Percentiles rank a stretch among this genome's conserved stretches.
These are phyloP conservation scores for Sarcophaga variegata DNA, from an alignment of 2,888 invertebrate species.

Conservation along the genomic window DNA sequence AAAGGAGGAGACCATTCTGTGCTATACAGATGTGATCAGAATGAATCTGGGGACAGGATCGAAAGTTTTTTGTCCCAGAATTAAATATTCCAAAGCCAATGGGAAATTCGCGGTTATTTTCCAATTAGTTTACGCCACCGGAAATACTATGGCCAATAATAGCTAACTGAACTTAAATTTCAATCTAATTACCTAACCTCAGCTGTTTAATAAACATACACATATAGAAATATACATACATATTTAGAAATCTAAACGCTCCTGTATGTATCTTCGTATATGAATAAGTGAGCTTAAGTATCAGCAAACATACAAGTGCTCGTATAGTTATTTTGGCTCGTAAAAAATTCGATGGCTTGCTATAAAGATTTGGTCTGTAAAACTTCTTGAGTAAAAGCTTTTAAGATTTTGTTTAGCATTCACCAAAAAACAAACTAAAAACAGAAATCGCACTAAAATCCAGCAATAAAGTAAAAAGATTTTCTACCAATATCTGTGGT, in stretches of 20 bases:
- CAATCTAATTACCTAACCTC: neutral
- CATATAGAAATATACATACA: neutral
- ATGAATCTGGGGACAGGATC: no score
- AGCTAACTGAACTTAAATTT: neutral
- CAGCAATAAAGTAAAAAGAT: neutral
- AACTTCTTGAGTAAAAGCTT: constrained; percentile 57
- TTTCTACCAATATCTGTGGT: neutral
- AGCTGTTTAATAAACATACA: neutral
- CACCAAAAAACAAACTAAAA: neutral
- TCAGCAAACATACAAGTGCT: neutral
- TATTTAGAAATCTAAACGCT: neutral
- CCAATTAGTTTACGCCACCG: no score
- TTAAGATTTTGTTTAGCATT: constrained; percentile 45
- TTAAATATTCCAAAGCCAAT: no score
- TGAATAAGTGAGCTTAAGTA: neutral
- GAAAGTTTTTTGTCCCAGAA: no score
- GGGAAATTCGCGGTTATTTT: no score
- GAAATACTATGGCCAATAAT: no score
- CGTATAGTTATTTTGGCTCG: neutral
- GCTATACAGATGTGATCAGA: no score
- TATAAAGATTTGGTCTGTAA: constrained; percentile 49
- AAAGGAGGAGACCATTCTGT: no score
- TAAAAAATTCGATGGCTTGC: constrained; percentile 27
- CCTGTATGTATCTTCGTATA: constrained; percentile 1
- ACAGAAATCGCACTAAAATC: neutral